These are phyloP conservation scores for Hylia prasina DNA, from an alignment of 2,113 vertebrate genomes.

Conservation along the genomic window DNA sequence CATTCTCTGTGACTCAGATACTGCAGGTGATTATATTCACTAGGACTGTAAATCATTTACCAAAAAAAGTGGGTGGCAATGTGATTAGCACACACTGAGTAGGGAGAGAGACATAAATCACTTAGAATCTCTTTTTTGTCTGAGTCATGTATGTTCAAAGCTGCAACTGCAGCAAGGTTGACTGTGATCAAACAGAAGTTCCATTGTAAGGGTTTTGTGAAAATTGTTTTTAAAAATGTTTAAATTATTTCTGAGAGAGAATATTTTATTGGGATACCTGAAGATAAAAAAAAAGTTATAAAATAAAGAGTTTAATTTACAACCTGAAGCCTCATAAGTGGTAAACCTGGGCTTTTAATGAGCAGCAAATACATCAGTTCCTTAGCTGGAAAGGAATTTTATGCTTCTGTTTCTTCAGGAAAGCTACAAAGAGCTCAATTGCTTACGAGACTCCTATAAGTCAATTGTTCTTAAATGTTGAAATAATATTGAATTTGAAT, in stretches of 20 bases:
- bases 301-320: background rate
- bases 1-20: background rate
- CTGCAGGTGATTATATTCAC: background rate
- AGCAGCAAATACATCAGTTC: background rate
- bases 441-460: background rate
- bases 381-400: background rate
- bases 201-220: background rate
- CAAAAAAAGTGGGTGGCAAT: slow-evolving; percentile 28
- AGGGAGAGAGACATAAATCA: slow-evolving; percentile 24
- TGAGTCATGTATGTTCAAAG: background rate
- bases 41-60: slow-evolving; percentile 18
- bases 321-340: background rate
- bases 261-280: background rate
- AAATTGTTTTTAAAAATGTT: background rate
- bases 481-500: background rate
- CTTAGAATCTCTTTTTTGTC: background rate
- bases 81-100: slow-evolving; percentile 1
- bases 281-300: background rate
- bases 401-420: background rate
- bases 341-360: background rate
- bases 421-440: background rate
- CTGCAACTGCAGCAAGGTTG: background rate
- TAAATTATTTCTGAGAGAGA: background rate
- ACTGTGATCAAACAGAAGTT: background rate
- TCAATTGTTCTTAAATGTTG: background rate